Evolutionary conservation across 2,797 vertebrate genomes (phyloP), one percentile per base, ranked within the genome.

Genomic region (Phylloscopus collybita): DNA sequence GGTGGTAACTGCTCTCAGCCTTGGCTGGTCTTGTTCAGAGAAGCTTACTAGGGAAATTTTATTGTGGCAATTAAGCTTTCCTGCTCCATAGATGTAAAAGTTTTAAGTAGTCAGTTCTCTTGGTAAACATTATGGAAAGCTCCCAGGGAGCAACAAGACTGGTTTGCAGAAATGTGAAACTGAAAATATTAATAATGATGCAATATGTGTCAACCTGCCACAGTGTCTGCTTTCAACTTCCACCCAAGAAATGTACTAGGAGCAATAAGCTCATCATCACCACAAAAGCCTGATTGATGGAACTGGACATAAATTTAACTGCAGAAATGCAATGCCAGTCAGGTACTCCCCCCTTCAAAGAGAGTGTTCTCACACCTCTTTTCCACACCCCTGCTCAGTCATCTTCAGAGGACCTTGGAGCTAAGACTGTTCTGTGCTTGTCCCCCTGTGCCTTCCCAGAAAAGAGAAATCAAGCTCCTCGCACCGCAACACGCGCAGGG

Each of bases 311-410:
- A 92, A 89, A 87, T 26, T 84, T 92, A 72, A 61, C 75, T 90
- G 56, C 26, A 62, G 59, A 89, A 92, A 88, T 30, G 38, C 45
- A 76, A 29, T 3, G 1, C 44, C 82, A 96, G 82, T 59, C 71
- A 94, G 85, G 80, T 69, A 65, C 57, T 86, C n/a, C 61, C 61
- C 19, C 67, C 69, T 95, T 96, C 91, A 92, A 91, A 95, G 74
- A 72, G 21, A 54, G 42, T 5, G 0, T 50, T 20, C 29, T 29
- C 80, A 51, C 20, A 71, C 8, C 18, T 71, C 66, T 38, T 61
- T 51, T 1, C 0, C 47, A 21, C 29, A 74, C 2, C 10, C 23
- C 25, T 61, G 38, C 36, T 76, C 6, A 7, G 26, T 38, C 34
- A 96, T 36, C 45, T 64, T 34, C 26, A 73, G 65, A 61, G 27